Base-by-base conservation (phyloP, 2,888 invertebrate species). In the Epinotia bilunana region DNA sequence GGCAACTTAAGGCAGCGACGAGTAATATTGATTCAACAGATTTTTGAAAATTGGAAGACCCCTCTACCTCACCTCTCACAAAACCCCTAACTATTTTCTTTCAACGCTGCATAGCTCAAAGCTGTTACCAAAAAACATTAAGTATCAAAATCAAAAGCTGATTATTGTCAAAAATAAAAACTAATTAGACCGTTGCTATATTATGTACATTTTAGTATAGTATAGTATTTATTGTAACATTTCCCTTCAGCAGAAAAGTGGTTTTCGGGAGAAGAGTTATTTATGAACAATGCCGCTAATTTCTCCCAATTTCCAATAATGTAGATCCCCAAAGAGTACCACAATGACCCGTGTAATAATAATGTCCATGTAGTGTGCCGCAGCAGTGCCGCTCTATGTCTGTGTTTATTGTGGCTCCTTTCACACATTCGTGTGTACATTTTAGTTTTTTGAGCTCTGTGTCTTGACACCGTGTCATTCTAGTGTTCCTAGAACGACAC, bases 401-500 rank as follows among this genome's bases (percentile, higher is more conserved):
- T 39, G 9, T 39, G 39, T 39, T 39, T 39, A 33, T 6, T 53
- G 53, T 7, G n/a, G 39, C 39, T 13, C 5, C 49, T 49, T 53
- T 53, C 53, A n/a, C 53, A 7, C 6, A 16, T 49, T n/a, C 53
- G n/a, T 53, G n/a, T 53, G 2, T 53, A 53, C n/a, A 2, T 53
- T 53, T 57, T 11, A 9, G 11, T 20, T 20, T 55, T 20, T 20
- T 57, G 20, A 20, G 20, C 57, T 55, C 6, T 57, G 20, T 53
- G 53, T 53, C 23, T 4, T 23, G 23, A 12, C 57, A 58, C 57
- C 57, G 57, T 23, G 20, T 58, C 12, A 12, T 13, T 28, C n/a
- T 49, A 64, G 65, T 65, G 6, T 55, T 6, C 13, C 53, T 55
- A 65, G n/a, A 63, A 46, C 64, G 53, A 65, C 65, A 69, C 72